phyloP scores from a whole-genome alignment of 2,888 invertebrate species.

The Eumerus sabulonum region DNA sequence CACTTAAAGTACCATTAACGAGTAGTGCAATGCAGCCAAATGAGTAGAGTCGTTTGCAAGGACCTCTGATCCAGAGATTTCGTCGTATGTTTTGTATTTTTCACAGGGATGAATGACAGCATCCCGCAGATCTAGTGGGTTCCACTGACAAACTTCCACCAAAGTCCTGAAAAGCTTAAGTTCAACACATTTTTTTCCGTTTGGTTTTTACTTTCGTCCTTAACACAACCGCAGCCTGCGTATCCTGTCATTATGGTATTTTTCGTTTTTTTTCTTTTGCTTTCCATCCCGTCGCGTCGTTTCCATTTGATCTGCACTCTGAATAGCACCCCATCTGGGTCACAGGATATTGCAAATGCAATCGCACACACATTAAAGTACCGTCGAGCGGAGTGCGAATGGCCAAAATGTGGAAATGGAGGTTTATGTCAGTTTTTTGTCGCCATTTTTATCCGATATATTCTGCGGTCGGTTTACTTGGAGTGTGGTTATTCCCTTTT shows the following conservation, averaged over 20 bases:
- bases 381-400: conserved; percentile 22
- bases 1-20: conserved; percentile 57
- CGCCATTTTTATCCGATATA: conserved; percentile 23
- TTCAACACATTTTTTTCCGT: conserved; percentile 1
- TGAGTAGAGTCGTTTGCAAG: background rate
- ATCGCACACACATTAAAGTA: conserved; percentile 33
- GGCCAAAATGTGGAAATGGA: conserved; percentile 17
- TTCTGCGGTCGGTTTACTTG: conserved; percentile 43
- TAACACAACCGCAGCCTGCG: too few species aligned
- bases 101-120: too few species aligned
- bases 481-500: conserved; percentile 14
- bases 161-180: background rate
- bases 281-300: too few species aligned
- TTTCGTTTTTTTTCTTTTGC: conserved; percentile 8
- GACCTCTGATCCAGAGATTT: background rate
- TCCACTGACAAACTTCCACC: too few species aligned
- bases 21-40: conserved; percentile 33
- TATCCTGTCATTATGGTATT: background rate
- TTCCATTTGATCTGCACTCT: conserved; percentile 27
- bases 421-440: conserved; percentile 32
- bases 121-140: too few species aligned
- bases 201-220: too few species aligned
- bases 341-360: conserved; percentile 64
- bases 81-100: too few species aligned
- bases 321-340: conserved; percentile 61